A percentile compares a stretch with the other conserved stretches of the same genome.
Evolutionary conservation across 2,113 vertebrate genomes (phyloP).

Genomic region (Genyomyrus donnyi): DNA sequence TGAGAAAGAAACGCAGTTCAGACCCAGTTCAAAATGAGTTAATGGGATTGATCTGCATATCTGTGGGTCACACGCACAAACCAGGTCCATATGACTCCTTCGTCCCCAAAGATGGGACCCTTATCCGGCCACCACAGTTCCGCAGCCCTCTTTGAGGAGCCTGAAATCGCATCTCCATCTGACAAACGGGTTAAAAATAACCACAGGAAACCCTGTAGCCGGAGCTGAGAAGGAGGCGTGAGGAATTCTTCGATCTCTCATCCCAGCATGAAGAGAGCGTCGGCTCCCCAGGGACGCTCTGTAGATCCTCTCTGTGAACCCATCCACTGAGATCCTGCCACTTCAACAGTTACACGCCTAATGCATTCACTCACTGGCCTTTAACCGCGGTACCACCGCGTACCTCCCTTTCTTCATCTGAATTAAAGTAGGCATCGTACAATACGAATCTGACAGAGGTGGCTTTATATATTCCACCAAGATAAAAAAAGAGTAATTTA

Average conservation of each 20-base stretch:
- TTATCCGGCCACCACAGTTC: background rate
- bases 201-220: slow-evolving; percentile 3
- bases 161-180: slow-evolving; percentile 8
- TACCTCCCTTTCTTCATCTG: background rate
- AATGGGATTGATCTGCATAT: background rate
- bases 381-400: background rate
- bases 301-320: background rate
- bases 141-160: background rate
- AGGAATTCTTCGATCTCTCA: background rate
- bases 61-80: background rate
- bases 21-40: background rate
- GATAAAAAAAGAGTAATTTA: background rate
- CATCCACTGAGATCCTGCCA: background rate
- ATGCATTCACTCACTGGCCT: background rate
- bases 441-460: background rate
- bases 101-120: background rate
- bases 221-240: background rate
- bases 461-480: background rate
- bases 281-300: background rate
- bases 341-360: background rate
- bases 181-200: slow-evolving; percentile 10
- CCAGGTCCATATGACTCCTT: background rate
- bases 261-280: background rate
- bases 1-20: background rate
- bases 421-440: background rate